These are phyloP conservation scores for Poecile atricapillus DNA, from an alignment of 2,113 vertebrate species.

Conservation along the genomic window DNA sequence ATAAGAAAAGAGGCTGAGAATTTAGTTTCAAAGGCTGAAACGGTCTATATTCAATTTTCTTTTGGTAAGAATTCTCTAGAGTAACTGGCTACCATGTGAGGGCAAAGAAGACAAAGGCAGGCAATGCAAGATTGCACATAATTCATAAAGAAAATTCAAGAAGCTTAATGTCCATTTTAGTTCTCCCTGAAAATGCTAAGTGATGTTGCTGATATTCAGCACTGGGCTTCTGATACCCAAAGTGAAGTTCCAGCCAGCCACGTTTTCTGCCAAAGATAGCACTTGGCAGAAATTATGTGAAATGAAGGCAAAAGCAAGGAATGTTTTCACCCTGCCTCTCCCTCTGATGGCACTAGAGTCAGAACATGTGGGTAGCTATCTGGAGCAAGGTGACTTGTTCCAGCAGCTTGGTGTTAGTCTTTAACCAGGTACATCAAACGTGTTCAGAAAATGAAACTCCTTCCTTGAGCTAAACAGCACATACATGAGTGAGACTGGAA, in stretches of 20 bases:
- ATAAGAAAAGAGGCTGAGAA: background rate
- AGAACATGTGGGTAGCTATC: background rate
- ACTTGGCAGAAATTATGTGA: background rate
- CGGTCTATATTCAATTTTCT: background rate
- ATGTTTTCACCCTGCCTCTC: background rate
- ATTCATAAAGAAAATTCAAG: background rate
- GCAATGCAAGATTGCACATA: background rate
- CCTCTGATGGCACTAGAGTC: background rate
- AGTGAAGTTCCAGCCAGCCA: background rate
- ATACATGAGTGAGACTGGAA: background rate
- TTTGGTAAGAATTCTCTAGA: background rate
- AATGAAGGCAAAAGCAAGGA: background rate
- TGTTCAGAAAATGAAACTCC: background rate
- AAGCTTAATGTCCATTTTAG: background rate
- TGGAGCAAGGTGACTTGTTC: background rate
- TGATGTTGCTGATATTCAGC: background rate
- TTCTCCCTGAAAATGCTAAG: background rate
- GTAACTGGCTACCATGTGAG: background rate
- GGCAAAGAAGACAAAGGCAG: background rate
- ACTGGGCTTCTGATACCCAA: background rate
- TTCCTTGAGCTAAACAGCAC: background rate
- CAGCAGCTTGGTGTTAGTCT: background rate
- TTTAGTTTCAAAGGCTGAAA: background rate
- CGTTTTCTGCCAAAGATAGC: background rate
- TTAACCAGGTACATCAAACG: background rate